A percentile compares a stretch with the other conserved stretches of the same genome.
phyloP scores from a whole-genome alignment of 2,113 vertebrate species.

The Struthidea cinerea region DNA sequence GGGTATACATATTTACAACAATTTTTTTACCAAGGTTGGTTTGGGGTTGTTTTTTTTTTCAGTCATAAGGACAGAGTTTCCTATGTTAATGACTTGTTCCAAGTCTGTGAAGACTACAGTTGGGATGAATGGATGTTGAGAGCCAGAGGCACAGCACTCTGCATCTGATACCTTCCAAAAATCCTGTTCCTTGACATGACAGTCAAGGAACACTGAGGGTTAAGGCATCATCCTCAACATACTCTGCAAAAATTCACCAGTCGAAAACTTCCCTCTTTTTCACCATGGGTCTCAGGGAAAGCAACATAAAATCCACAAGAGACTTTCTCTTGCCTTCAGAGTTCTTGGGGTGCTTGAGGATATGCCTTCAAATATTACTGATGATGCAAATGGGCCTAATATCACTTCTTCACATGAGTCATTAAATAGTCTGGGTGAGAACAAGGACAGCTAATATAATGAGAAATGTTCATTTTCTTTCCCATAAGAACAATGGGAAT shows the following conservation, averaged over 20 bases:
- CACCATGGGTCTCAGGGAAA: background rate
- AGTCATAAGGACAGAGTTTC: background rate
- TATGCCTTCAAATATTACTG: background rate
- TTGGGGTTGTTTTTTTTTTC: background rate
- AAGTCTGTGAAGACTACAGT: background rate
- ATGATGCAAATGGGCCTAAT: background rate
- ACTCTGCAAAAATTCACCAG: background rate
- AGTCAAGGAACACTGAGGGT: background rate
- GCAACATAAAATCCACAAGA: background rate
- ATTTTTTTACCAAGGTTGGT: fast-evolving
- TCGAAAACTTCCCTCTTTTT: background rate
- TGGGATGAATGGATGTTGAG: background rate
- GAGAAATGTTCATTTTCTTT: background rate
- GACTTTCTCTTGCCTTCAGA: background rate
- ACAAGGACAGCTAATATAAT: background rate
- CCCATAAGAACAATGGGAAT: background rate
- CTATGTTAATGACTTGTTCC: background rate
- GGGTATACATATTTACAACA: fast-evolving
- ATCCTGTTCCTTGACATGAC: background rate
- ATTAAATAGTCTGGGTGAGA: background rate
- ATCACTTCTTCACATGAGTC: background rate
- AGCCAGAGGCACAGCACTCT: background rate
- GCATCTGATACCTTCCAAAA: background rate
- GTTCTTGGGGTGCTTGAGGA: background rate
- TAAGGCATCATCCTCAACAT: background rate